Base-by-base conservation (phyloP, 2,888 invertebrate genomes). In the Gibbula magus region DNA sequence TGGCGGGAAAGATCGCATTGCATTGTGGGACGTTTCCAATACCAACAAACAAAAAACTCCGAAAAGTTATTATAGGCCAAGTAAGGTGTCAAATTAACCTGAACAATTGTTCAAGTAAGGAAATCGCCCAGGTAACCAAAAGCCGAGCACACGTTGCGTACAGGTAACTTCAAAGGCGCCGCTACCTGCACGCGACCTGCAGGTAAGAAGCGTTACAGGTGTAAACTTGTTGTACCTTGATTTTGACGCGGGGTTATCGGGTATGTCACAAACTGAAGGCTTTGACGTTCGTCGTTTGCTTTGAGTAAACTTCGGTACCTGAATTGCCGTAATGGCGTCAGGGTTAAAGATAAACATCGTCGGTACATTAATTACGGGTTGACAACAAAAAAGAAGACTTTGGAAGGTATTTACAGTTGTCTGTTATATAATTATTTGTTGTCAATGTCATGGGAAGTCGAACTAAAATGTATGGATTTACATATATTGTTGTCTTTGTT, bases 1-100 rank as follows among this genome's bases (percentile, higher is more conserved):
- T 61, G 61, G 61, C 61, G 61, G 61, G 61, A 61, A 61, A 61
- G 25, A 7, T 61, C 61, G 61, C 61, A 61, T 18, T 61, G 61
- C 61, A 61, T 61, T 22, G 29, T 29, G 61, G 61, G 25, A 61
- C 29, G 29, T 61, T 29, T 16, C 61, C 61, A 61, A 25, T 29
- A 29, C 25, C 25, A 61, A 61, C 61, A 61, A 45, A 61, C 61
- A 25, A 8, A 25, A 29, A 61, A 29, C 61, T 18, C 25, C 25
- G 61, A 29, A 29, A 22, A 61, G 61, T 61, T 61, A n/a, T 61
- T 25, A 25, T 16, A 4, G 53, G 53, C n/a, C 20, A 61, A 20
- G 25, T 25, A 61, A 5, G 45, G 45, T 45, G 45, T 45, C 45
- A 45, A 45, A 45, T 45, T 45, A 45, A 10, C 45, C 45, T 10